phyloP scores from a whole-genome alignment of 2,888 invertebrate species.

The Lepidonotus clava region DNA sequence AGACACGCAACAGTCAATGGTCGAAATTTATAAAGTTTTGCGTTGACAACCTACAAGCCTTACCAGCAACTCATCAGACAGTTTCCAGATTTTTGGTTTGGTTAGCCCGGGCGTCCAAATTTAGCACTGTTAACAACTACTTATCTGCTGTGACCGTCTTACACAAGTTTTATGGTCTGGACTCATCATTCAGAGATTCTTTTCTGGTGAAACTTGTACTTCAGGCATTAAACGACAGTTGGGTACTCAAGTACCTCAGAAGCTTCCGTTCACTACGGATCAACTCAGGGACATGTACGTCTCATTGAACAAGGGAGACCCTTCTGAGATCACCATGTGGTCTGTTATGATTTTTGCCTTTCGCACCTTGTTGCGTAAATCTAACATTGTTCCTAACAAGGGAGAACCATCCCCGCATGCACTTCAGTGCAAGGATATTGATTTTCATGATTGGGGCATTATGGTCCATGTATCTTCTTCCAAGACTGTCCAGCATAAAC shows the following conservation, averaged over 20 bases:
- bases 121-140: background rate
- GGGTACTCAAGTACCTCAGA: background rate
- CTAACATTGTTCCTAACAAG: too few relatives aligned
- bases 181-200: background rate
- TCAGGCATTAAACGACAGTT: background rate
- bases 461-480: too few relatives aligned
- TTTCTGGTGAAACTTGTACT: background rate
- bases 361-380: too few relatives aligned
- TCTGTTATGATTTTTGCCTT: background rate
- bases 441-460: too few relatives aligned
- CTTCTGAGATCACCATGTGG: background rate
- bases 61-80: background rate
- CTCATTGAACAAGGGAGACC: background rate
- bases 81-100: background rate
- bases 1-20: background rate
- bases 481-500: too few relatives aligned
- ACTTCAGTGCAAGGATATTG: too few relatives aligned
- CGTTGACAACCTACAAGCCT: background rate
- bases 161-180: background rate
- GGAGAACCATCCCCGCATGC: too few relatives aligned
- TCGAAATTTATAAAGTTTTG: background rate
- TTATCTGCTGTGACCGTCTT: background rate
- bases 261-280: background rate
- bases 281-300: background rate
- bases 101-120: background rate